Base-by-base conservation (phyloP, 2,797 vertebrate species). In the Peromyscus melanophrys region DNA sequence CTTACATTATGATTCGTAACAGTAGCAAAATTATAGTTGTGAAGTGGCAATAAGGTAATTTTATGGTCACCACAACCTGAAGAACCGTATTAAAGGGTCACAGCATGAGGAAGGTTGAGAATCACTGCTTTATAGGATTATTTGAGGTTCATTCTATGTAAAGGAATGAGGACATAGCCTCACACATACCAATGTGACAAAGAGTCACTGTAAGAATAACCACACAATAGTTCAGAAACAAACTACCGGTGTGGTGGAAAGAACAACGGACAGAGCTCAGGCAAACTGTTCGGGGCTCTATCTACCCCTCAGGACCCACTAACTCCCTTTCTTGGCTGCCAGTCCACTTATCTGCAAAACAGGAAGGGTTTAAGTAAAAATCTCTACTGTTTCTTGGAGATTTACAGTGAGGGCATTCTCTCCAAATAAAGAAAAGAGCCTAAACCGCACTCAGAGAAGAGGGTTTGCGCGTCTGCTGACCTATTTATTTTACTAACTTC, bases 401-500 rank as follows among this genome's bases (percentile, higher is more conserved):
- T 96, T 46, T 49, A 65, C 4, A 86, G 71, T 90, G 95, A 93
- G 7, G 63, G 16, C 0, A 71, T 29, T 97, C 57, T 91, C 81
- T 90, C 82, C 82, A 61, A 89, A 61, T 19, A 86, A 76, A 77
- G 69, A 95, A 4, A 94, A 92, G 65, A 81, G 49, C 67, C 90
- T 96, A 93, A 92, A 65, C 34, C 16, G 25, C 23, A 91, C 52
- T 40, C 8, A 87, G 40, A 59, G 52, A 84, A 96, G 59, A 86
- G 17, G 59, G 14, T 61, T 93, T 69, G 84, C 27, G 52, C n/a
- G 21, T 85, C 88, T 83, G 17, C 63, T 86, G 19, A 95, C n/a
- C 52, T 96, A 46, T 80, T 95, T 12, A 81, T 71, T 92, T 83
- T 57, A 63, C 52, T 97, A 96, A 92, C 69, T 75, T 80, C 63